Evolutionary conservation across 2,888 invertebrate genomes (phyloP), one percentile per base, ranked within the genome.

Genomic region (Pristionchus fissidentatus): DNA sequence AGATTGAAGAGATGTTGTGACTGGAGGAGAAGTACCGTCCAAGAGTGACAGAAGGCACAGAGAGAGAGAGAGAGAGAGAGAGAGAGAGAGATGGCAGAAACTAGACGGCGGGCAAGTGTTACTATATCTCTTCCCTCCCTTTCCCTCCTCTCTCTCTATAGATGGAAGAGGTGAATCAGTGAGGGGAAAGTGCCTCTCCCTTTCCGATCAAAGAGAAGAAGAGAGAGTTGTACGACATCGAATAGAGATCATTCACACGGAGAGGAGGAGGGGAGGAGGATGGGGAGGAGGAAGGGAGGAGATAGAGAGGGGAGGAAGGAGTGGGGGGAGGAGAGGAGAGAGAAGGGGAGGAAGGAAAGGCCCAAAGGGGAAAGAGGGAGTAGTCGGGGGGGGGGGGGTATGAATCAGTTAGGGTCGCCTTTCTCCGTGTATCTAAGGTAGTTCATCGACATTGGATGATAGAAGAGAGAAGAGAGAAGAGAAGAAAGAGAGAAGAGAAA

Each of bases 201-300:
- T 62, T 62, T 62, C 62, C 62, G 62, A 62, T 62, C 62, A 57
- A 57, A 57, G 62, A 62, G 43, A 41, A 38, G 73, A 66, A 26
- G 70, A 73, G 43, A 13, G 43, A 43, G 38, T 73, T 49, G 19
- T 49, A 49, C 49, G 19, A 49, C 13, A 49, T 10, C 13, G 49
- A 49, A 19, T 10, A 49, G 49, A 49, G 49, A 49, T 49, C 49
- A 49, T 49, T 49, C 19, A 49, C 49, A 49, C 49, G 49, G 19
- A 49, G 19, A 15, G 19, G 49, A 49, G 19, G 49, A 49, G 49
- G 10, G 49, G 19, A 19, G 10, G 49, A 49, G 49, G 49, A 19
- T 15, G 49, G 49, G 19, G 49, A 49, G 49, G 19, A 19, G 19
- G 49, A 19, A 19, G 19, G 49, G 19, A 19, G 10, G 49, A 19